phyloP scores from a whole-genome alignment of 2,888 invertebrate species.

The Nomada goodeniana region DNA sequence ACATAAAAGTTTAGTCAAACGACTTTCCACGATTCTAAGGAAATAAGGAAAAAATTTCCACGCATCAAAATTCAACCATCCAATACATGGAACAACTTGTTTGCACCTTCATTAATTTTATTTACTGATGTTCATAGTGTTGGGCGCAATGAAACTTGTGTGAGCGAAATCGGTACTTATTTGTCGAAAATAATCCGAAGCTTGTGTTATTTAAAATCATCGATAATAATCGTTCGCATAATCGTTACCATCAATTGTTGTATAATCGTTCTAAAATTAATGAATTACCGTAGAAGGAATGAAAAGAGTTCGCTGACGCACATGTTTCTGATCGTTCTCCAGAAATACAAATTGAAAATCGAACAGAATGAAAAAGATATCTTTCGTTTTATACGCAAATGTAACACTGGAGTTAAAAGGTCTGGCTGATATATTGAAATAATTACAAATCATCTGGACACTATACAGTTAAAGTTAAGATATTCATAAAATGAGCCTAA shows the following conservation, averaged over 20 bases:
- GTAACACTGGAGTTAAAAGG: conserved; percentile 34
- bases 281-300: conserved; percentile 21
- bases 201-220: conserved; percentile 11
- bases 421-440: conserved; percentile 17
- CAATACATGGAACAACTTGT: neutral
- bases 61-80: neutral
- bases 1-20: conserved; percentile 6
- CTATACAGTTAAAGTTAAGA: conserved; percentile 37
- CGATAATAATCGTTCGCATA: conserved; percentile 7
- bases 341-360: neutral
- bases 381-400: conserved; percentile 1
- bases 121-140: neutral
- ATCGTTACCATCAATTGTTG: conserved; percentile 20
- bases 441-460: conserved; percentile 45
- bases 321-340: conserved; percentile 8
- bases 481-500: conserved; percentile 18
- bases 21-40: neutral
- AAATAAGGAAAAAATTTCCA: conserved; percentile 13
- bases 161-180: neutral
- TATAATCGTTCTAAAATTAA: conserved; percentile 42
- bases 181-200: conserved; percentile 10
- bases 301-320: conserved; percentile 26
- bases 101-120: conserved; percentile 29
- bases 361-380: neutral
- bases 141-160: conserved; percentile 1